Evolutionary conservation across 2,888 invertebrate genomes (phyloP), one percentile per base, ranked within the genome.

Genomic region (Epinotia bilunana): DNA sequence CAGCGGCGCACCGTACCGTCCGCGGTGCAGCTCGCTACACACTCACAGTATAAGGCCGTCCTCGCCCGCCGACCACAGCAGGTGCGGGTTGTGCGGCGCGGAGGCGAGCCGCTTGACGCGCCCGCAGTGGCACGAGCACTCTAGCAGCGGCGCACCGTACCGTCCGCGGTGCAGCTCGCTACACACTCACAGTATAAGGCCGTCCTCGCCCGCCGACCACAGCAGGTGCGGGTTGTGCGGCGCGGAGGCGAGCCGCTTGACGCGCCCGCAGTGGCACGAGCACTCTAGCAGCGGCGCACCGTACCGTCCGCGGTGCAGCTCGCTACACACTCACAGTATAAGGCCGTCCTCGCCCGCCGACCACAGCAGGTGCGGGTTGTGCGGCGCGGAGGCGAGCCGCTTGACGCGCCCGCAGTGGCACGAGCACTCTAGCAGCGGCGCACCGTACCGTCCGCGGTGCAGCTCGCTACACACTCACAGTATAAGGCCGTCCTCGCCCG

Each of bases 171-270:
- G 33, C 33, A 33, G 33, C 7, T 33, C 33, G 7, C 33, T 33
- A 33, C 67, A 65, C 18, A 89, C 95, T 95, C 89, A 97, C 96
- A 98, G 95, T 57, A 99, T 95, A 53, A 97, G 95, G 1, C 99
- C 99, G 91, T 99, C 99, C 90, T 99, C 99, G 0, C 97, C 97
- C 1, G 98, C 98, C 55, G 98, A 99, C 98, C 99, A 99, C 85
- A 99, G 97, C 71, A 99, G 90, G 82, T 96, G 95, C 0, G 98
- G 98, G 78, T 96, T 95, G 83, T 97, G 97, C 0, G 97, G 97
- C 6, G 98, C 96, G 0, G 97, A 97, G 28, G 98, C 99, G 16
- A 99, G 95, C 12, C 99, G 94, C 90, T 99, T 99, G 0, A 99
- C 98, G 11, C 99, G 95, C 53, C 97, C 97, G 46, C 95, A 95